Evolutionary conservation across 2,797 vertebrate species (phyloP).

Genomic region (Sebastes steindachneri): DNA sequence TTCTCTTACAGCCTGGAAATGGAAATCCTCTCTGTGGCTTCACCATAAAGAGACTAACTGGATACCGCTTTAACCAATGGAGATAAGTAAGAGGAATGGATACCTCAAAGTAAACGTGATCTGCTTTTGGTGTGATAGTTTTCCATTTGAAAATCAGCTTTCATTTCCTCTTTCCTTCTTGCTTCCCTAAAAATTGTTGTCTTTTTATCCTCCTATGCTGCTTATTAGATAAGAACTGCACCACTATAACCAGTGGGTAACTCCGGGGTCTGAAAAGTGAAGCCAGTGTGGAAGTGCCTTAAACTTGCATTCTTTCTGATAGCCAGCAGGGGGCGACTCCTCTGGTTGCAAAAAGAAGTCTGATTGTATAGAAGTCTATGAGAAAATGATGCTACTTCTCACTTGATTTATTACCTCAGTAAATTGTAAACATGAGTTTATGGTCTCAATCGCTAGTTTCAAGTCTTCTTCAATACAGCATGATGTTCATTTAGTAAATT

Average conservation of each 20-base stretch:
- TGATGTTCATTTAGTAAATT: no score
- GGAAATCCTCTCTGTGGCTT: slow-evolving; percentile 35
- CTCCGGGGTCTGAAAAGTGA: no score
- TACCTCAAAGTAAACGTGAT: neutral
- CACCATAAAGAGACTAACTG: slow-evolving; percentile 28
- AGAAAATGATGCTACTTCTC: no score
- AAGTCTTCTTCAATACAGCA: no score
- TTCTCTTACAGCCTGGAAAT: slow-evolving; percentile 57
- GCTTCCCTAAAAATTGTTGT: neutral
- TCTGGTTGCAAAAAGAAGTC: no score
- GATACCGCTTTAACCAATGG: slow-evolving; percentile 30
- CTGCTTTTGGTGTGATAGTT: slow-evolving; percentile 23
- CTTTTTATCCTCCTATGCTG: slow-evolving; percentile 3
- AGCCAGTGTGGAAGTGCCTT: no score
- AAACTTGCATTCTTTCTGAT: no score
- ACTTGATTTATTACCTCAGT: no score
- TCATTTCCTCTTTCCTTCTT: slow-evolving; percentile 2
- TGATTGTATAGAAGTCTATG: no score
- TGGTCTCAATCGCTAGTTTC: no score
- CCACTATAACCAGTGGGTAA: neutral
- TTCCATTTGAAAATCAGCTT: slow-evolving; percentile 36
- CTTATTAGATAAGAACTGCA: slow-evolving; percentile 41
- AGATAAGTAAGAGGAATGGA: slow-evolving; percentile 20
- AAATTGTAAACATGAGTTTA: no score
- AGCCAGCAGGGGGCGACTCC: no score